phyloP scores from a whole-genome alignment of 2,888 invertebrate genomes.

The Neoaliturus tenellus region DNA sequence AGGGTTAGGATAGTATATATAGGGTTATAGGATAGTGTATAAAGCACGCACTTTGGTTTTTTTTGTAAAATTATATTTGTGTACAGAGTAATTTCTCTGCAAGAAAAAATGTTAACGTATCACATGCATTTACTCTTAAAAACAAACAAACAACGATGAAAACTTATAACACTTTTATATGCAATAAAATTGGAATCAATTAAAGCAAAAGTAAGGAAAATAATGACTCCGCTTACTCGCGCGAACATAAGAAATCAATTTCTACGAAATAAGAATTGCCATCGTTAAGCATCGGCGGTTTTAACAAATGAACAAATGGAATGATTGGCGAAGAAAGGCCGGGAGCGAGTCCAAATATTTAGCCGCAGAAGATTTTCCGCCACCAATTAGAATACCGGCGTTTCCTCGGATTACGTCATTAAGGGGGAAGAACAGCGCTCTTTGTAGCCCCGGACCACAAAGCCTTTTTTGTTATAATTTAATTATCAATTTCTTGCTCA shows the following conservation, averaged over 20 bases:
- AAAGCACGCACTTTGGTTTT: no score
- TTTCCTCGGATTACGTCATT: conserved; percentile 56
- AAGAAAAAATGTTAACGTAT: no score
- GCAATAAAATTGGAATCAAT: background rate
- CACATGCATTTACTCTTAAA: no score
- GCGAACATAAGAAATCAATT: conserved; percentile 1
- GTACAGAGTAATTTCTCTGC: no score
- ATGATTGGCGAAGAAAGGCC: conserved; percentile 36
- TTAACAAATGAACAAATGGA: conserved; percentile 34
- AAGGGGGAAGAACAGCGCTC: conserved; percentile 34
- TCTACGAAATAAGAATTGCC: conserved; percentile 25
- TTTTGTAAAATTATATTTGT: no score
- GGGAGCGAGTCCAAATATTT: background rate
- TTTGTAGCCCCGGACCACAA: conserved; percentile 34
- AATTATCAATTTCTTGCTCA: conserved; percentile 53
- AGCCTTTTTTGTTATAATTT: conserved; percentile 53
- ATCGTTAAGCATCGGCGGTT: conserved; percentile 15
- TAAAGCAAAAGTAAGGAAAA: background rate
- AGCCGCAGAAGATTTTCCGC: conserved; percentile 33
- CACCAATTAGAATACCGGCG: conserved; percentile 46
- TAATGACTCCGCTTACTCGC: background rate
- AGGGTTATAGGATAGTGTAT: no score
- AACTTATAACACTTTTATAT: no score
- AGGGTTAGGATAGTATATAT: no score
- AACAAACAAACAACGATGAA: no score